Base-by-base conservation (phyloP, 92 coral and sea anemone species). In the Heliopora coerulea region DNA sequence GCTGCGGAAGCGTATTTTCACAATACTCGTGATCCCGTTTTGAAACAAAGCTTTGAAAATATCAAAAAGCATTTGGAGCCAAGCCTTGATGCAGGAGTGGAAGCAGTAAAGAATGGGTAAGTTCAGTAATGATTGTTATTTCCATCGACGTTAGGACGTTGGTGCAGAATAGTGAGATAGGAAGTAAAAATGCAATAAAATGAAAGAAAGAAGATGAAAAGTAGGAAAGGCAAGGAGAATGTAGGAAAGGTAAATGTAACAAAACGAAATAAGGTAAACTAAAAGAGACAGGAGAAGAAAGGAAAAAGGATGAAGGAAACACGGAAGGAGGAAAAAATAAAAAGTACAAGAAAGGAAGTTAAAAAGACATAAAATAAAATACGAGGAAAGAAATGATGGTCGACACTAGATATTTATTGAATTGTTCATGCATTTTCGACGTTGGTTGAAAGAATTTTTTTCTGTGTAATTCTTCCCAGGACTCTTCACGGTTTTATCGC, bases 401-500 rank as follows among this genome's bases (percentile, higher is more conserved):
- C n/a, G n/a, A n/a, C n/a, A n/a, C n/a, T n/a, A n/a, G n/a, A n/a
- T n/a, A n/a, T n/a, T n/a, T n/a, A n/a, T n/a, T n/a, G n/a, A n/a
- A n/a, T n/a, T n/a, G n/a, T n/a, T n/a, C n/a, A n/a, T n/a, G n/a
- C n/a, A n/a, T n/a, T n/a, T n/a, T n/a, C n/a, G n/a, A n/a, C n/a
- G n/a, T n/a, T n/a, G n/a, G n/a, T n/a, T n/a, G n/a, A n/a, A n/a
- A n/a, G n/a, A n/a, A n/a, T n/a, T n/a, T n/a, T n/a, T n/a, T n/a
- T 30, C 25, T 62, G 54, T 13, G 15, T 65, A 56, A 41, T 8
- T 23, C 37, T 19, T 62, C 54, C 20, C 65, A 90, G 96, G 40
- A 61, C 73, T 35, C 76, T 90, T 21, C 89, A 88, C 49, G 96
- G 96, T n/a, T 25, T 90, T 3, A 84, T 90, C 15, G 96, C 88